A percentile compares a stretch with the other conserved stretches of the same genome.
Conservation (phyloP, 2,797 vertebrate species). For the Acropternis orthonyx region DNA sequence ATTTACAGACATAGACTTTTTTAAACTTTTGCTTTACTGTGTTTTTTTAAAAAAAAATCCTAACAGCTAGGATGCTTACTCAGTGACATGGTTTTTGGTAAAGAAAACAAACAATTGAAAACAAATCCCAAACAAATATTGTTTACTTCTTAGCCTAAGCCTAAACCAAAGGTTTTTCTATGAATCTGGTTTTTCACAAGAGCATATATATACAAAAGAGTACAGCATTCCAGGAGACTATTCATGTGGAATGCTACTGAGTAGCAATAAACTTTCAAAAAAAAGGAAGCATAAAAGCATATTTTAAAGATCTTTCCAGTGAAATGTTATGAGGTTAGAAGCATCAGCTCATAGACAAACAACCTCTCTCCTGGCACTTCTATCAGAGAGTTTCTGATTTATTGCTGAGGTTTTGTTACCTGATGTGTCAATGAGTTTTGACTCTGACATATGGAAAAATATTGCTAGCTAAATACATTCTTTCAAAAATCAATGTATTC, state of each 20-base stretch:
- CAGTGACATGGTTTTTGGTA: not conserved
- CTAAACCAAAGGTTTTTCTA: not conserved
- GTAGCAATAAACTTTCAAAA: not conserved
- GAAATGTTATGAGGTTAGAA: not conserved
- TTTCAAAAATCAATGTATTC: not conserved
- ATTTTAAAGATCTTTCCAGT: not conserved
- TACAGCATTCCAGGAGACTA: not conserved
- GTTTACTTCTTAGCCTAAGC: not conserved
- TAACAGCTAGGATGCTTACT: not conserved
- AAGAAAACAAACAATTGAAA: not conserved
- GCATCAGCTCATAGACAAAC: not conserved
- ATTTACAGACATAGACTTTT: not conserved
- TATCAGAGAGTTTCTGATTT: not conserved
- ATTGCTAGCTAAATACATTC: not conserved
- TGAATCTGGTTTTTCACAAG: not conserved
- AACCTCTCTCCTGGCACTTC: not conserved
- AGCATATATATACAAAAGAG: not conserved
- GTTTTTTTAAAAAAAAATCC: not conserved
- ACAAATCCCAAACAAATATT: not conserved
- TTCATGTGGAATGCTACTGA: not conserved
- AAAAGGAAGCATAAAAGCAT: not conserved
- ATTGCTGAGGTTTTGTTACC: not conserved
- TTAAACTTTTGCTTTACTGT: accelerated
- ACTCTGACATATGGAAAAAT: not conserved
- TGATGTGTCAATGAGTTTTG: not conserved